Evolutionary conservation across 2,888 invertebrate genomes (phyloP).

Genomic region (Leptodirus hochenwartii): DNA sequence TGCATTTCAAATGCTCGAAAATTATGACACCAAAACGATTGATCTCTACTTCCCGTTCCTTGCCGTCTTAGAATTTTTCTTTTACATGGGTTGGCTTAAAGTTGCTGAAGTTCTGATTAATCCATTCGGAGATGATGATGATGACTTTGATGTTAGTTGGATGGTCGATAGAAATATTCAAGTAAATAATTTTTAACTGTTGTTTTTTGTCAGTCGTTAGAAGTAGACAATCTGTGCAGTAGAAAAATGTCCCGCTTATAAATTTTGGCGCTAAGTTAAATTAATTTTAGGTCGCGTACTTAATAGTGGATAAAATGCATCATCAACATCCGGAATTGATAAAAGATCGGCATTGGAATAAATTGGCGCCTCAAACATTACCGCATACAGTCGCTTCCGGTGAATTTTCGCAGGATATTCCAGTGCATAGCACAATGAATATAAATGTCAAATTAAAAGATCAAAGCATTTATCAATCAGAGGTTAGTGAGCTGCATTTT

Average conservation of each 20-base stretch:
- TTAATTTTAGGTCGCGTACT: slow-evolving; percentile 53
- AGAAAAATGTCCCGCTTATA: background rate
- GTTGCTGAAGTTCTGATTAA: slow-evolving; percentile 81
- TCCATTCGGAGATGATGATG: slow-evolving; percentile 80
- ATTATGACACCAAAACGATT: slow-evolving; percentile 29
- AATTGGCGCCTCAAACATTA: slow-evolving; percentile 34
- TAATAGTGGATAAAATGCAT: slow-evolving; percentile 86
- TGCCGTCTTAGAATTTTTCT: slow-evolving; percentile 70
- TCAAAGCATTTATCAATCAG: slow-evolving; percentile 13
- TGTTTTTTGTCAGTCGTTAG: no score
- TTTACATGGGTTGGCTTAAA: slow-evolving; percentile 80
- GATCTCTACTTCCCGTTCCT: slow-evolving; percentile 80
- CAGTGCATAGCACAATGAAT: slow-evolving; percentile 65
- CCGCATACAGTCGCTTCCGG: slow-evolving; percentile 76
- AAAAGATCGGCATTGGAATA: slow-evolving; percentile 77
- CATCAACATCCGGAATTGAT: slow-evolving; percentile 74
- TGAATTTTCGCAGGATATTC: slow-evolving; percentile 63
- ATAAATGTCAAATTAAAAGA: slow-evolving; percentile 53
- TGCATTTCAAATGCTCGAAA: slow-evolving; percentile 66
- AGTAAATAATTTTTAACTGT: slow-evolving; percentile 28
- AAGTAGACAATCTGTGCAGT: no score
- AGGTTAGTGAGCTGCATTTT: slow-evolving; percentile 7
- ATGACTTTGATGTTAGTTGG: slow-evolving; percentile 84
- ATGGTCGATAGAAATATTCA: slow-evolving; percentile 75
- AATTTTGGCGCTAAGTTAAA: background rate